phyloP scores from a whole-genome alignment of 2,113 vertebrate genomes.

The Chionodraco myersi region DNA sequence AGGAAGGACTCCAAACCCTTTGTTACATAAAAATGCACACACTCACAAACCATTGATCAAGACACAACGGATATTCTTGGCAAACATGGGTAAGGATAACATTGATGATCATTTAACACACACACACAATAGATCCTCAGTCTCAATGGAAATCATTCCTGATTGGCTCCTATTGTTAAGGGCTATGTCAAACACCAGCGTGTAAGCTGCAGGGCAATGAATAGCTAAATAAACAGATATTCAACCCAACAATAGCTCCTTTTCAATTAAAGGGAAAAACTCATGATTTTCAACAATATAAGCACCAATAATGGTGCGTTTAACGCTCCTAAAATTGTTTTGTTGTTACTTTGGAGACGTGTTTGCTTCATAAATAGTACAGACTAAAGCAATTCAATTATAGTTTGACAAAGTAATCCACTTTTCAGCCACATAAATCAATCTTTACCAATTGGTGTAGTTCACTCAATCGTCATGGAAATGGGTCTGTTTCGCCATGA shows the following conservation, averaged over 20 bases:
- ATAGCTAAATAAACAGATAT: constrained; percentile 48
- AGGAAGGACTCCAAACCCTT: constrained; percentile 23
- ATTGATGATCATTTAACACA: neutral
- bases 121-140: constrained; percentile 27
- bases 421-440: neutral
- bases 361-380: neutral
- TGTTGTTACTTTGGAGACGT: constrained; percentile 9
- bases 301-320: constrained; percentile 15
- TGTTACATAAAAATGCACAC: neutral
- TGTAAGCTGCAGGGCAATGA: constrained; percentile 37
- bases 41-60: neutral
- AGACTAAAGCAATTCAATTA: neutral
- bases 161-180: constrained; percentile 53
- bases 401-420: neutral
- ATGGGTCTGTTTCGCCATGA: neutral
- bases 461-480: neutral
- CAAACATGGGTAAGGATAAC: too few species aligned
- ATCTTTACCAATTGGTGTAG: neutral
- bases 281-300: constrained; percentile 23
- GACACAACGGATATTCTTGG: too few species aligned
- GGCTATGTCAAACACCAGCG: constrained; percentile 38
- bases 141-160: constrained; percentile 46
- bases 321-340: constrained; percentile 10
- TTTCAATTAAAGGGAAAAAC: constrained; percentile 45
- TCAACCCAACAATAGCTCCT: constrained; percentile 13